Conservation (phyloP, 1,140 invertebrate genomes). For the Eueides isabella region DNA sequence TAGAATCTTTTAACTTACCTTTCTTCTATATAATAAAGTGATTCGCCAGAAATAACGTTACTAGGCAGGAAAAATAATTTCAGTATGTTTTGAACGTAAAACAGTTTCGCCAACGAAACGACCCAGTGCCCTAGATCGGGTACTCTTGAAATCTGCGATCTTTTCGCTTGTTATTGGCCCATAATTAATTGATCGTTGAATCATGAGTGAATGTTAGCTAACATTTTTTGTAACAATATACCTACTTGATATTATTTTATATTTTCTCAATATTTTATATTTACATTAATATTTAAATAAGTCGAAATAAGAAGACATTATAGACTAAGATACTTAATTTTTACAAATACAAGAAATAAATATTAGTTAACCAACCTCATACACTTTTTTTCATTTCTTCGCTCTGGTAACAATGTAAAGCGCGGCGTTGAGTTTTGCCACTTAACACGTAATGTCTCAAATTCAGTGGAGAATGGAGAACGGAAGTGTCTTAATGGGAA, state of each 20-base stretch:
- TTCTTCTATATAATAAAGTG: neutral
- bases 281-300: neutral
- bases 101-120: constrained; percentile 37
- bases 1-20: neutral
- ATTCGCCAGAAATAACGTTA: neutral
- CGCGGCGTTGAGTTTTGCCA: too few species aligned
- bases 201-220: constrained; percentile 43
- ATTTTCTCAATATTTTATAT: neutral
- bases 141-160: constrained; percentile 40
- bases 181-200: constrained; percentile 46
- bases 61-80: neutral
- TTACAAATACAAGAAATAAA: too few species aligned
- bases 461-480: too few species aligned
- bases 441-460: too few species aligned
- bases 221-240: constrained; percentile 27
- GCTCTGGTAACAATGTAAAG: too few species aligned
- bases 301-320: too few species aligned
- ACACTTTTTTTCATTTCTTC: too few species aligned
- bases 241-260: neutral
- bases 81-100: constrained; percentile 12
- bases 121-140: constrained; percentile 43
- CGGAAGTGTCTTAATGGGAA: too few species aligned
- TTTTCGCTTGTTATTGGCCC: constrained; percentile 42
- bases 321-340: too few species aligned
- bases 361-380: too few species aligned